phyloP scores from a whole-genome alignment of 2,113 vertebrate genomes.

The Etheostoma cragini region DNA sequence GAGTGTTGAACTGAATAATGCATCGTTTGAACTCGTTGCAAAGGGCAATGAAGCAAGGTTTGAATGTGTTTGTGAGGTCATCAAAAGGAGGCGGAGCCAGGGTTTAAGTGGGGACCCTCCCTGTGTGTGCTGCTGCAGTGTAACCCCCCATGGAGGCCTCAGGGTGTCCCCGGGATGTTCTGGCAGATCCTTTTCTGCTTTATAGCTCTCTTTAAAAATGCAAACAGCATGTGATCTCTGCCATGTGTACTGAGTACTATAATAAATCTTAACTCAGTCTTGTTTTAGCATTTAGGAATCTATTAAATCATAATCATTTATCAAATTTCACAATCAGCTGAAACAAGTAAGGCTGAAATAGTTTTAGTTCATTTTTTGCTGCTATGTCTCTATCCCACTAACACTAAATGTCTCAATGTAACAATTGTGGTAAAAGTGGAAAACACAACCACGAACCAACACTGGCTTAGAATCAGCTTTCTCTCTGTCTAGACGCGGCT shows the following conservation, averaged over 20 bases:
- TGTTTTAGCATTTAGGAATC: background rate
- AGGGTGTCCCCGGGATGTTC: background rate
- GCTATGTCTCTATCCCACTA: background rate
- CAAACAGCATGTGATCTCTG: background rate
- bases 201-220: background rate
- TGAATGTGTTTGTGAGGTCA: conserved; percentile 6
- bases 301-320: background rate
- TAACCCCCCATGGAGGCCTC: background rate
- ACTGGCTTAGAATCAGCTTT: background rate
- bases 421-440: conserved; percentile 1
- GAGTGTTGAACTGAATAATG: too few relatives aligned
- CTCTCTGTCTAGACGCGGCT: background rate
- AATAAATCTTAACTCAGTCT: background rate
- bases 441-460: background rate
- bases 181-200: background rate
- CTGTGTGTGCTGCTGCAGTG: background rate
- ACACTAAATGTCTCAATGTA: background rate
- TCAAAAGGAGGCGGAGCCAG: background rate
- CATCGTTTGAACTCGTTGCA: too few relatives aligned
- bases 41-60: too few relatives aligned
- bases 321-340: background rate
- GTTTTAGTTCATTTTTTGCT: background rate
- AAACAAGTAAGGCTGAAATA: background rate
- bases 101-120: conserved; percentile 1
- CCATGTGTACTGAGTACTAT: background rate